Percentiles rank a stretch among this genome's conserved stretches.
Evolutionary conservation across 2,888 invertebrate species (phyloP).

Genomic region (Microctonus hyperodae): DNA sequence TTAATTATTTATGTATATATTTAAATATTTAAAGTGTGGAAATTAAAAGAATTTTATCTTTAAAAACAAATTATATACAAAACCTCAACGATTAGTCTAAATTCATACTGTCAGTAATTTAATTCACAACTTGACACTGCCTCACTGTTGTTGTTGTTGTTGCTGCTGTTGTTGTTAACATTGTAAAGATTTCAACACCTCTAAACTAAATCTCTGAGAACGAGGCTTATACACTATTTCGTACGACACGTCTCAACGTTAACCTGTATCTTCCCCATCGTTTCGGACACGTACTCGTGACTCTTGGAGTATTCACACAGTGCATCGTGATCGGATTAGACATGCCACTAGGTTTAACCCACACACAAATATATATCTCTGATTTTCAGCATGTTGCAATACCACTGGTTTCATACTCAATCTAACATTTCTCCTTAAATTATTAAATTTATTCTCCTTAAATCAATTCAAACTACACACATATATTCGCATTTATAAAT

Average conservation of each 20-base stretch:
- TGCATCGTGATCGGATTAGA: slow-evolving; percentile 49
- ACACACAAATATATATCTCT: not conserved
- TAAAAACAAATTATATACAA: no score
- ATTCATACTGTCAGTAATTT: not conserved
- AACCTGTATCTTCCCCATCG: slow-evolving; percentile 36
- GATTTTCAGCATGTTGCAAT: not conserved
- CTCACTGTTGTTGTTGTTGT: not conserved
- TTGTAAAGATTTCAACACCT: not conserved
- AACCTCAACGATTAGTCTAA: no score
- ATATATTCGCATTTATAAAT: no score
- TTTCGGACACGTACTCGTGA: slow-evolving; percentile 50
- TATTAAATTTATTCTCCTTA: no score
- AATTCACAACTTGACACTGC: not conserved
- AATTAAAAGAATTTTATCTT: no score
- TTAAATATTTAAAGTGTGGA: no score
- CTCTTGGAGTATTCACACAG: slow-evolving; percentile 43
- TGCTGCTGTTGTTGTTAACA: not conserved
- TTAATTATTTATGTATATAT: no score
- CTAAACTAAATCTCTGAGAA: slow-evolving; percentile 41
- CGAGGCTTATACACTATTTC: slow-evolving; percentile 37
- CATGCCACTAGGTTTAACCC: slow-evolving; percentile 45
- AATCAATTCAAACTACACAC: not conserved
- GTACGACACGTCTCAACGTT: slow-evolving; percentile 30
- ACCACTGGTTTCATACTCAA: not conserved
- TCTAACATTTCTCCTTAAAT: no score